Base-by-base conservation (phyloP, 2,797 vertebrate species). In the Poecilia wingei region DNA sequence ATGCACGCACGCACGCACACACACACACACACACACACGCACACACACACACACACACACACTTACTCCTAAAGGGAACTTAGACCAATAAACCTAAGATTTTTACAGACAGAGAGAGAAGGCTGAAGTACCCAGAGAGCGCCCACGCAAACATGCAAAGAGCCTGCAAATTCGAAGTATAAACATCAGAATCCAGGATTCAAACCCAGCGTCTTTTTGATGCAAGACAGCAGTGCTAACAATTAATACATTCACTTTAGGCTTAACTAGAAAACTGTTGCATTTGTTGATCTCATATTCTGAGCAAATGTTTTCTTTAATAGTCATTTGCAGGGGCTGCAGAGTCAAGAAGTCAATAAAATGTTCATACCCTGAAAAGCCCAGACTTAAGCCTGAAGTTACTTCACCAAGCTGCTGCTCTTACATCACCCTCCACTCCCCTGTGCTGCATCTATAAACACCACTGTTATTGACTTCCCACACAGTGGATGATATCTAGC, bases 371-470 rank as follows among this genome's bases (percentile, higher is more conserved):
- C 22, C 43, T 47, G 53, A 72, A 61, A 64, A 59, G 20, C 53
- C 53, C 43, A 39, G 41, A 18, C 8, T 8, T 61, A 14, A 78
- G 36, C 41, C 69, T 46, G 20, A 72, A 72, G 76, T 59, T 43
- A 22, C 31, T 70, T 72, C 43, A 61, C 43, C 6, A 36, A 61
- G 69, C 69, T 46, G 43, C 4, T 47, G 28, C 0, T 55, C 31
- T 75, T 75, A 57, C 74, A 75, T 75, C 55, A 75, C 36, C 55
- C 43, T 55, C 28, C 47, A 53, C 33, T 43, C 59, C 25, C 3
- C 64, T 69, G 64, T 41, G n/a, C 55, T 69, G 47, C 64, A 69
- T n/a, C 49, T 25, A 53, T 28, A 70, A 33, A 22, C 31, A 20
- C 16, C 25, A 6, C 33, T 31, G 10, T 45, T 43, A 45, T 69